Evolutionary conservation across 2,797 vertebrate species (phyloP), one percentile per base, ranked within the genome.

Genomic region (Phaenicophaeus curvirostris): DNA sequence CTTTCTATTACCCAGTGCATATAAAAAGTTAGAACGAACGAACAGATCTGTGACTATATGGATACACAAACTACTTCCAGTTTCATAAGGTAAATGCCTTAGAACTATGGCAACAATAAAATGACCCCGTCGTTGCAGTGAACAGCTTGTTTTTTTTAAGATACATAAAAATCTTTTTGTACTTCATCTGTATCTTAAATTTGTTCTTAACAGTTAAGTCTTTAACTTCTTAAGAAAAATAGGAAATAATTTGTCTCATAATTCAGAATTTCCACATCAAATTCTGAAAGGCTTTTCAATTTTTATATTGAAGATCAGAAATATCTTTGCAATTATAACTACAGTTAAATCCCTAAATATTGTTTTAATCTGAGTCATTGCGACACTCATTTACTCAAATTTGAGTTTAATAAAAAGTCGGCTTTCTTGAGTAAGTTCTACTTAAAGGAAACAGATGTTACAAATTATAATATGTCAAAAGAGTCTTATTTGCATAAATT

Each of bases 11-110:
- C 58, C 31, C 54, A 77, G 30, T 31, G 54, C 53, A 80, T 37
- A 71, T 65, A 79, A 80, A 92, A 91, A 23, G 25, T 67, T 90
- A 48, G 77, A 95, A 87, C 53, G 48, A 93, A 66, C 51, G 17
- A 53, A 76, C 24, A 72, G n/a, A 72, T 78, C 84, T 79, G 44
- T 73, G 59, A 67, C 58, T 78, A 33, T 44, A 90, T 14, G 23
- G 55, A 59, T 79, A n/a, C 73, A 85, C 48, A 66, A 69, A 76
- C 14, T 71, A 63, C 28, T 92, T 66, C 42, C 50, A 79, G 50
- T 71, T 91, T 90, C 89, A 80, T 73, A 80, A 67, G 41, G 44
- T 30, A 37, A 92, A 82, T 3, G 2, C 33, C 41, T 80, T 46
- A 73, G 48, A 89, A 79, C 48, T 50, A 27, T 59, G 54, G 23